Evolutionary conservation across 2,797 vertebrate genomes (phyloP), one percentile per base, ranked within the genome.

Genomic region (Hippopotamyrus pictus): DNA sequence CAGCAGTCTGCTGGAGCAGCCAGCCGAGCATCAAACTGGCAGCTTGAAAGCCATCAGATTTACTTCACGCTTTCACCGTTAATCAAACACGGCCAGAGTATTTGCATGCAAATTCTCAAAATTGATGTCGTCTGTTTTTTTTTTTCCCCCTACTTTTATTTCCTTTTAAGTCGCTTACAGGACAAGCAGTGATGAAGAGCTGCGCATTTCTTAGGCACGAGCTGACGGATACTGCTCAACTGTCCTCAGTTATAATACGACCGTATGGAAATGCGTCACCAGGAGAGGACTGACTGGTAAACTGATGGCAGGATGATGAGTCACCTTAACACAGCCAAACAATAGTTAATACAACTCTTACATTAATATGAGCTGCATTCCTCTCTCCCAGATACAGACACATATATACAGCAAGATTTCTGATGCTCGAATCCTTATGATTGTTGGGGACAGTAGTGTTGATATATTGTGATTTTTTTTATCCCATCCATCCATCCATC

Each of bases 41-140:
- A 69, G 25, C 41, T 54, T 86, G 88, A 85, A n/a, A 48, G 57
- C 37, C 59, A n/a, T 12, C 22, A 29, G 57, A 65, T 48, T 69
- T 8, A 86, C 48, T 37, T 50, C 82, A n/a, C n/a, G 14, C 44
- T 5, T 44, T 89, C 54, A 29, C 82, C 83, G 53, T 85, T 33
- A 50, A 85, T 62, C 54, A 50, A 85, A 85, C 79, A 29, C 37
- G 22, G 22, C 14, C 88, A n/a, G 41, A 54, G 46, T 22, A 83
- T 83, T 11, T 41, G 41, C 22, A 82, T 85, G 83, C 62, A 37
- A 86, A 89, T 86, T 86, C 83, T 69, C 85, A 59, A 89, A 86
- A 69, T 59, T 25, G 59, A 89, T 57, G 12, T 69, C 9, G 62
- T 69, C 50, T 33, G 48, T 73, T 76, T 37, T 57, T 51, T 22